Base-by-base conservation (phyloP, 1,140 invertebrate species). In the Pomphorhynchus laevis region DNA sequence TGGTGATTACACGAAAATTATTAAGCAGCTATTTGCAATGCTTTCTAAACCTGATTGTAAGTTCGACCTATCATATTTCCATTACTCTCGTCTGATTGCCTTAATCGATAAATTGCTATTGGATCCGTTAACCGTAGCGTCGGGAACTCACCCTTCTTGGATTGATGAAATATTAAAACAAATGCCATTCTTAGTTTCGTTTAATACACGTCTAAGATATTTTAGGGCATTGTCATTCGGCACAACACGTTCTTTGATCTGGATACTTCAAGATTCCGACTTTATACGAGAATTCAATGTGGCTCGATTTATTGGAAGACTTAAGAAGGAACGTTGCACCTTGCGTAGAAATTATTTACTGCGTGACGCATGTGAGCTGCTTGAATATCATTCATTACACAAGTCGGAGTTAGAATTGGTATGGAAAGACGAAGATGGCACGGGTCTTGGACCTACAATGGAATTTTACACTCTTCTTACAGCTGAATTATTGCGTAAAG, bases 401-500 rank as follows among this genome's bases (percentile, higher is more conserved):
- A 39, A 43, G 34, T 47, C 37, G 27, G 17, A 20, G 25, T 45
- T 47, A 2, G 43, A 65, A 60, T 66, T 93, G 45, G 80, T 91
- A 55, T 98, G 93, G 54, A 65, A 69, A 29, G 74, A 72, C 34
- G 86, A 95, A 60, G 82, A 95, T 58, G 86, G 86, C 31, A 95
- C 86, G 9, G 86, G 86, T 11, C 61, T 95, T n/a, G 86, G 86
- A 0, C 86, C 86, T 2, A 93, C 84, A 4, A 56, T 98, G 12
- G 86, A 95, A 62, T 95, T 98, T 57, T 98, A 86, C 60, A 76
- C 84, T 29, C 61, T 95, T 16, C 74, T 89, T 12, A 75, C 79
- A 27, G 77, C 74, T 6, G 84, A 95, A 63, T 59, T 95, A 34
- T 84, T 93, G 57, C 65, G 74, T 34, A 69, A 74, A 45, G 71